Percentiles rank a stretch among this genome's conserved stretches.
These are phyloP conservation scores for Hypomecis atomaria DNA, from an alignment of 2,888 invertebrate species.

Conservation along the genomic window DNA sequence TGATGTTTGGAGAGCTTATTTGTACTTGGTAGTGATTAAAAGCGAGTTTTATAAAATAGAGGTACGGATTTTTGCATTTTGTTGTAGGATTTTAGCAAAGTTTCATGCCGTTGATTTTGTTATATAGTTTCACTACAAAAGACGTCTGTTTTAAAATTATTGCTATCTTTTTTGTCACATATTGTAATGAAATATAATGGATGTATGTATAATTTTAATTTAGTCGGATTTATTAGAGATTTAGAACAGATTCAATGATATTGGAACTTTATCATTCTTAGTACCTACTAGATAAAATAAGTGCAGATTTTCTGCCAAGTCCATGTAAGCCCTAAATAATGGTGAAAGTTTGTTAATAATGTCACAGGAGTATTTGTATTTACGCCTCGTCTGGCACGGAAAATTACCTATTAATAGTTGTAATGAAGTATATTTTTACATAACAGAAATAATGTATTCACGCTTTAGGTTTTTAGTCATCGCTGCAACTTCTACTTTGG, in stretches of 20 bases:
- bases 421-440: slow-evolving; percentile 42
- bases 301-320: slow-evolving; percentile 26
- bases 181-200: too few species aligned
- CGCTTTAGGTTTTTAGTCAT: slow-evolving; percentile 43
- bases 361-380: slow-evolving; percentile 62
- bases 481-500: slow-evolving; percentile 38
- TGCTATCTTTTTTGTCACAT: too few species aligned
- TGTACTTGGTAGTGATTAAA: slow-evolving; percentile 29
- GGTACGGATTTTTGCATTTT: neutral
- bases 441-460: slow-evolving; percentile 38
- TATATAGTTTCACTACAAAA: too few species aligned
- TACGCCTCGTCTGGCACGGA: slow-evolving; percentile 38
- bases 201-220: too few species aligned
- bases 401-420: slow-evolving; percentile 38
- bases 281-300: neutral
- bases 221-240: too few species aligned
- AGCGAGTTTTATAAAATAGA: slow-evolving; percentile 1
- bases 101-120: neutral
- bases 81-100: neutral
- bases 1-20: slow-evolving; percentile 56
- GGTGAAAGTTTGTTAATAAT: slow-evolving; percentile 62
- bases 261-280: neutral
- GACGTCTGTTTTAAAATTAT: too few species aligned
- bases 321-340: slow-evolving; percentile 49
- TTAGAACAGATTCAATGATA: neutral